Base-by-base conservation (phyloP, 2,888 invertebrate genomes). In the Sminthurides aquaticus region DNA sequence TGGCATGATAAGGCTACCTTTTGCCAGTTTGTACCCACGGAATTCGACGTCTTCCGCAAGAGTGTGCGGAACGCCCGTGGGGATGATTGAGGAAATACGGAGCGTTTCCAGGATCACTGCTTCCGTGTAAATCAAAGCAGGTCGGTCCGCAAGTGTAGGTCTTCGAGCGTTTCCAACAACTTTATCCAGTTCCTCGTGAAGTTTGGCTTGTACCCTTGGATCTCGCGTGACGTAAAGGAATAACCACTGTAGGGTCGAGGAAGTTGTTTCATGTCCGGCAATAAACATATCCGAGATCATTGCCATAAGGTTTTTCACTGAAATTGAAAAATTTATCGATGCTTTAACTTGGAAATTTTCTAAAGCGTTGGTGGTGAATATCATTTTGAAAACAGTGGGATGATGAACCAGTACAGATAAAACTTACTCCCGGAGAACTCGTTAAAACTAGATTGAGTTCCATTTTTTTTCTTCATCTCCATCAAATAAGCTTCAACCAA, bases 111-210 rank as follows among this genome's bases (percentile, higher is more conserved):
- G 58, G 27, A 70, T 65, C 1, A 66, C 27, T 5, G 69, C 69
- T 34, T 63, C 63, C 11, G 66, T 60, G 58, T 72, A 72, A 0
- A 67, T 66, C 68, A 72, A 64, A n/a, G 62, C 55, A 27, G 65
- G 64, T n/a, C 67, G 55, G 48, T 70, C 68, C 22, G 49, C 49
- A 18, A 70, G 49, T 27, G 61, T 58, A 22, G 69, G 69, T 8
- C 56, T 57, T n/a, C 67, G 20, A 3, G 65, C 58, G n/a, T 57
- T 52, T 1, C 71, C 69, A n/a, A 71, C 63, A 1, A 71, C 67
- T 1, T 15, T 11, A n/a, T 63, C 64, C 26, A 71, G 69, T 66
- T 71, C 71, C 11, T 65, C 55, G 20, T 69, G 57, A 0, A 71
- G 49, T 48, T 67, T 67, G 11, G 64, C 59, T 57, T 69, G 71